These are phyloP conservation scores for Parambassis ranga DNA, from an alignment of 2,797 vertebrate species.

Conservation along the genomic window DNA sequence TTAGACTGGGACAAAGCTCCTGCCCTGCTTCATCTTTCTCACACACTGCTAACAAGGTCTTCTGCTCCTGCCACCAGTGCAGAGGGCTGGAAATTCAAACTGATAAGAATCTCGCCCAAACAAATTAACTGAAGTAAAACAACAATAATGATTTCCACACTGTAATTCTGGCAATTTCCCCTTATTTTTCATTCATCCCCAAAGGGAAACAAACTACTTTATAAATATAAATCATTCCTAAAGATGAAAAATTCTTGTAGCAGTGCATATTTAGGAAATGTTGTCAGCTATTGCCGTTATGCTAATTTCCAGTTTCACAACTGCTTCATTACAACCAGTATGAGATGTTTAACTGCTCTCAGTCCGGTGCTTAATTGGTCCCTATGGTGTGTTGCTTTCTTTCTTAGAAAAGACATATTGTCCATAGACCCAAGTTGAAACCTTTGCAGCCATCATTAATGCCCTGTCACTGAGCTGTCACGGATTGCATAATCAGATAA, in stretches of 20 bases:
- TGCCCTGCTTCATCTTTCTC: no score
- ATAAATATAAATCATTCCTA: no score
- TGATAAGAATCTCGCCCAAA: no score
- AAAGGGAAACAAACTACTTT: no score
- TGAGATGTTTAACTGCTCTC: constrained; percentile 10
- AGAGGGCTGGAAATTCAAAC: no score
- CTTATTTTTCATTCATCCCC: no score
- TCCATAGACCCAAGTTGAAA: constrained; percentile 1
- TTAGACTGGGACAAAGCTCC: no score
- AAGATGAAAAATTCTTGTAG: not conserved
- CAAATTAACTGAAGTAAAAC: no score
- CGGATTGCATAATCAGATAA: constrained; percentile 28
- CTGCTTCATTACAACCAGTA: constrained; percentile 7
- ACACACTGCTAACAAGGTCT: no score
- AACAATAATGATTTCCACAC: no score
- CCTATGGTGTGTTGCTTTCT: constrained; percentile 15
- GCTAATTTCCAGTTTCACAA: constrained; percentile 1
- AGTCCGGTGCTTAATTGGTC: constrained; percentile 4
- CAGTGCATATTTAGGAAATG: not conserved
- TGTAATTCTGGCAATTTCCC: no score
- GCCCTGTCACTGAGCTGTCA: constrained; percentile 21
- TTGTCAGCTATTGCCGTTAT: constrained; percentile 12
- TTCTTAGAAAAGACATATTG: constrained; percentile 24
- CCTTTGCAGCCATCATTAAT: constrained; percentile 7
- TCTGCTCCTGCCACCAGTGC: no score